Evolutionary conservation across 2,113 vertebrate species (phyloP).

Genomic region (Sander lucioperca): DNA sequence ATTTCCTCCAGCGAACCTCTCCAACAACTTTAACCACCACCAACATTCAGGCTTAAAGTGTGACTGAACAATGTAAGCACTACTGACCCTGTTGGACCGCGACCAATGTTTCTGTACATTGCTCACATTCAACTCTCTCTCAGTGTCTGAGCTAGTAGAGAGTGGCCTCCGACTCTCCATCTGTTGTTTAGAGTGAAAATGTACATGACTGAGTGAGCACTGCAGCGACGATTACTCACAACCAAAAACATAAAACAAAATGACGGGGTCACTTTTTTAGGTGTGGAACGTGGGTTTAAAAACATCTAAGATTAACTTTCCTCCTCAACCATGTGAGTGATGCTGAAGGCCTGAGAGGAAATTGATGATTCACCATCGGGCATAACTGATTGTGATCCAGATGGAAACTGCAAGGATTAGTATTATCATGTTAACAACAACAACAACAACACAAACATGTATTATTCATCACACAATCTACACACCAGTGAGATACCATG

Average conservation of each 20-base stretch:
- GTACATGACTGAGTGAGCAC: conserved; percentile 32
- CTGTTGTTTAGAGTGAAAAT: conserved; percentile 64
- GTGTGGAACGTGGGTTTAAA: conserved; percentile 7
- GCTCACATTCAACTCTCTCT: conserved; percentile 40
- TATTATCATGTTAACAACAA: not conserved
- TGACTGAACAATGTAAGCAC: conserved; percentile 39
- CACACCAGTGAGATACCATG: conserved; percentile 18
- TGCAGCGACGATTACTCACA: not conserved
- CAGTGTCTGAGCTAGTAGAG: conserved; percentile 10
- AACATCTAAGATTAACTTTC: conserved; percentile 68
- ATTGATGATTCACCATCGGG: conserved; percentile 32
- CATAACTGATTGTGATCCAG: conserved; percentile 37
- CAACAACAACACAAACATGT: not conserved
- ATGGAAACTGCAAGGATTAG: conserved; percentile 66
- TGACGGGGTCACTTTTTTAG: not conserved
- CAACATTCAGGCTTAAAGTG: conserved; percentile 22
- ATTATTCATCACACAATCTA: not conserved
- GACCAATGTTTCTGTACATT: conserved; percentile 46
- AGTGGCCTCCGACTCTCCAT: conserved; percentile 65
- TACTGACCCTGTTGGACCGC: conserved; percentile 72
- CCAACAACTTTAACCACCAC: conserved; percentile 38
- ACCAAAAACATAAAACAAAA: not conserved
- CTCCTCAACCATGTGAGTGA: conserved; percentile 82
- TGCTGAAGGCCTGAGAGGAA: conserved; percentile 75
- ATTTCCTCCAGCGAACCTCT: conserved; percentile 10